Evolutionary conservation across 2,113 vertebrate species (phyloP).

Genomic region (Lonchura striata): DNA sequence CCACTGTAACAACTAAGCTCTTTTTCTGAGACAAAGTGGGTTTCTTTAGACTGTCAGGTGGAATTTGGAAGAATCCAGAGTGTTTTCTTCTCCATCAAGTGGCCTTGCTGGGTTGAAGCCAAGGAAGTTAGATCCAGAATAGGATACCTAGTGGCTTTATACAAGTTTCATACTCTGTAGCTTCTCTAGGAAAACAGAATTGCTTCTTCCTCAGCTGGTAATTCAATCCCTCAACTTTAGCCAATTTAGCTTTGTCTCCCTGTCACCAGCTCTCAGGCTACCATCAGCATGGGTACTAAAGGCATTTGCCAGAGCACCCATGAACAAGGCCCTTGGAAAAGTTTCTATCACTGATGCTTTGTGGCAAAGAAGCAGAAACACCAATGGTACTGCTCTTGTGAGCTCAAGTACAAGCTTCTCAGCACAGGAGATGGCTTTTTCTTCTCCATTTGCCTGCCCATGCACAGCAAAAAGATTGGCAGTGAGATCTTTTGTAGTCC

Average conservation of each 20-base stretch:
- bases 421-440: background rate
- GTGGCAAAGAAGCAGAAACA: background rate
- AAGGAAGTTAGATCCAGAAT: background rate
- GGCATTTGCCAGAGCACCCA: background rate
- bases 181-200: background rate
- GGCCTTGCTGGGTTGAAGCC: background rate
- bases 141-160: background rate
- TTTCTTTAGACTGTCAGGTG: background rate
- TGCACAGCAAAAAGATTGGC: background rate
- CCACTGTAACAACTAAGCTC: background rate
- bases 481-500: background rate
- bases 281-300: background rate
- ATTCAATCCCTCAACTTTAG: background rate
- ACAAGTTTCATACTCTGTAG: background rate
- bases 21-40: background rate
- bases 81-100: background rate
- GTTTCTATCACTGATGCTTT: background rate
- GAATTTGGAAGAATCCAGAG: background rate
- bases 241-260: background rate
- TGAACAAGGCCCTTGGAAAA: background rate
- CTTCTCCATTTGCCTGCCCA: background rate
- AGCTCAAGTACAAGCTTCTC: background rate
- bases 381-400: background rate
- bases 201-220: background rate
- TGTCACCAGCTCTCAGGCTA: background rate